phyloP scores from a whole-genome alignment of 2,113 vertebrate genomes.

The Delphinapterus leucas region DNA sequence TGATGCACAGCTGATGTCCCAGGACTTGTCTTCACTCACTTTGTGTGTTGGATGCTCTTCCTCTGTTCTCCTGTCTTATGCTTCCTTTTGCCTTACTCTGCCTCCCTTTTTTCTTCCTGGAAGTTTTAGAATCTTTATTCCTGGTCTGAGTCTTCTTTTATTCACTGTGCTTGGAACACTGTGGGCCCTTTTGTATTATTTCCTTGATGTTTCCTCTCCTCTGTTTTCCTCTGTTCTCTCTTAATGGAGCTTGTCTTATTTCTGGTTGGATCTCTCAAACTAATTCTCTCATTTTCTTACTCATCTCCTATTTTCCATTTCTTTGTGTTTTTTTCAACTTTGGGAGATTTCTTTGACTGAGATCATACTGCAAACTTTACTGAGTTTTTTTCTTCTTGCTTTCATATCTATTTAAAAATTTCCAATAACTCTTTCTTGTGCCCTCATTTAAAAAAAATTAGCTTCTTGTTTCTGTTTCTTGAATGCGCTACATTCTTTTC shows the following conservation, averaged over 20 bases:
- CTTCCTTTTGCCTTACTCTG: neutral
- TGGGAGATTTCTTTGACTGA: neutral
- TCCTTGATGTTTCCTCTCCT: neutral
- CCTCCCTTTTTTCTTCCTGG: neutral
- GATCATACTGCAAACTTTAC: neutral
- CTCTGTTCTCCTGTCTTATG: neutral
- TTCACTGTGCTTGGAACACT: neutral
- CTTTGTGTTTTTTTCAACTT: neutral
- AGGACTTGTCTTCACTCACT: neutral
- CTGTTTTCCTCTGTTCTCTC: neutral
- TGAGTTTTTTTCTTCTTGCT: slow-evolving; percentile 12
- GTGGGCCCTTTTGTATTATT: neutral
- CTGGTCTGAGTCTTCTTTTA: neutral
- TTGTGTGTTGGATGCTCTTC: neutral
- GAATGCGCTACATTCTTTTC: neutral
- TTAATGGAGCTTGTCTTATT: neutral
- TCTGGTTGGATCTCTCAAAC: neutral
- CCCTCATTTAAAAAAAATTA: neutral
- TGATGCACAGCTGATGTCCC: neutral
- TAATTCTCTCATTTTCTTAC: neutral
- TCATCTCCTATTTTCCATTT: neutral
- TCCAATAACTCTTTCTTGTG: neutral
- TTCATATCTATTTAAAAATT: neutral
- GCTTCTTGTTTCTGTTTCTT: neutral
- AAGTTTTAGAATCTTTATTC: neutral